These are phyloP conservation scores for Galerucella nymphaeae DNA, from an alignment of 2,888 invertebrate genomes.

Conservation along the genomic window DNA sequence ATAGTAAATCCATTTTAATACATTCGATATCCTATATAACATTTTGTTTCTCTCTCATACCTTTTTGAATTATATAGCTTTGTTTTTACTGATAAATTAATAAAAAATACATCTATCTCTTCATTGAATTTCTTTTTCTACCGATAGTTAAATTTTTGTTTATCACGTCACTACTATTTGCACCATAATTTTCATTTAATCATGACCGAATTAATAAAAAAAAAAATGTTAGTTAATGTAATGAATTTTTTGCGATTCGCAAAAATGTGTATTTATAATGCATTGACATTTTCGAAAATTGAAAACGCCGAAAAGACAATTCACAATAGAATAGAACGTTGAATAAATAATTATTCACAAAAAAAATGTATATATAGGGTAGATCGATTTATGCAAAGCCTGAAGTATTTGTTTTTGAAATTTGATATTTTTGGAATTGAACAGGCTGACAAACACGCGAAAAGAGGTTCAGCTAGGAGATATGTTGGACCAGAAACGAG, in stretches of 20 bases:
- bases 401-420: too few relatives aligned
- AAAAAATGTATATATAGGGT: too few relatives aligned
- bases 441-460: too few relatives aligned
- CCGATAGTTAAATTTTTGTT: not conserved
- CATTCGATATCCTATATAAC: too few relatives aligned
- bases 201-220: not conserved
- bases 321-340: too few relatives aligned
- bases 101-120: not conserved
- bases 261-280: not conserved
- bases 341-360: too few relatives aligned
- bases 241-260: not conserved
- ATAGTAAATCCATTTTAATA: too few relatives aligned
- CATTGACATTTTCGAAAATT: not conserved
- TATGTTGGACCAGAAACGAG: too few relatives aligned
- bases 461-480: too few relatives aligned
- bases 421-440: too few relatives aligned
- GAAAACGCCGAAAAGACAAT: too few relatives aligned
- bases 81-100: not conserved
- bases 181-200: not conserved
- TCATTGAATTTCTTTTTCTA: slow-evolving; percentile 5
- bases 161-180: not conserved
- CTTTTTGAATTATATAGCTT: not conserved
- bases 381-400: too few relatives aligned
- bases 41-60: not conserved
- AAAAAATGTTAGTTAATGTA: not conserved